These are phyloP conservation scores for Seladonia tumulorum DNA, from an alignment of 2,888 invertebrate species.

Conservation along the genomic window DNA sequence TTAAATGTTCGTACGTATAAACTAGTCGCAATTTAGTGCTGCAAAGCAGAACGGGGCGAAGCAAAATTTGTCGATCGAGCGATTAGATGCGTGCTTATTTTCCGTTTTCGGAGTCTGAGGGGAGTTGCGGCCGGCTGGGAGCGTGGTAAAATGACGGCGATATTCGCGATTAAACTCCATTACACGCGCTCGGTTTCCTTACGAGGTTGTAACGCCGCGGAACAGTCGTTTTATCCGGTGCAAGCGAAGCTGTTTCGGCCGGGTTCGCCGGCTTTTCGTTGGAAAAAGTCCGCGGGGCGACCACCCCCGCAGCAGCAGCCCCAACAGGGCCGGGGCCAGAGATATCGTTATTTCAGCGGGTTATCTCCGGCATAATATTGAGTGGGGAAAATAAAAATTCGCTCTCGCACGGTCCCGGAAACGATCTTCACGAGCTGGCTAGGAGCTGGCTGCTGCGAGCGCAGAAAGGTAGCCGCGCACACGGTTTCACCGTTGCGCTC, in stretches of 20 bases:
- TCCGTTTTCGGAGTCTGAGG: neutral
- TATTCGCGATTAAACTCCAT: conserved; percentile 9
- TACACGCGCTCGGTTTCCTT: neutral
- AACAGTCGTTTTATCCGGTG: conserved; percentile 1
- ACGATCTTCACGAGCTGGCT: conserved; percentile 11
- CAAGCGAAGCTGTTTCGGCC: conserved; percentile 7
- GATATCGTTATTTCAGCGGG: conserved; percentile 30
- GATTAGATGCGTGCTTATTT: neutral
- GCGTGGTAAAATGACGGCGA: neutral
- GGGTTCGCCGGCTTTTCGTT: neutral
- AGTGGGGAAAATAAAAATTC: conserved; percentile 24
- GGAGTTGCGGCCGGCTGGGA: neutral
- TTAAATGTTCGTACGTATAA: too few relatives aligned
- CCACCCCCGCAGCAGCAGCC: neutral
- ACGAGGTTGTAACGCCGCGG: neutral
- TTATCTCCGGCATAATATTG: conserved; percentile 14
- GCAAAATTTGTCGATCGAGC: neutral
- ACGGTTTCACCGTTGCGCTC: conserved; percentile 16
- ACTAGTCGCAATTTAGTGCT: too few relatives aligned
- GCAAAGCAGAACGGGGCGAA: too few relatives aligned
- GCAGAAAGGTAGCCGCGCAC: conserved; percentile 13
- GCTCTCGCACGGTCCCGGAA: conserved; percentile 12
- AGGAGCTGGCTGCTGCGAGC: conserved; percentile 6
- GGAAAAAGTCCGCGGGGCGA: neutral
- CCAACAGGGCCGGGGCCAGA: neutral